Percentiles rank a stretch among this genome's conserved stretches.
These are phyloP conservation scores for Ceuthmochares aereus DNA, from an alignment of 2,113 vertebrate genomes.

Conservation along the genomic window DNA sequence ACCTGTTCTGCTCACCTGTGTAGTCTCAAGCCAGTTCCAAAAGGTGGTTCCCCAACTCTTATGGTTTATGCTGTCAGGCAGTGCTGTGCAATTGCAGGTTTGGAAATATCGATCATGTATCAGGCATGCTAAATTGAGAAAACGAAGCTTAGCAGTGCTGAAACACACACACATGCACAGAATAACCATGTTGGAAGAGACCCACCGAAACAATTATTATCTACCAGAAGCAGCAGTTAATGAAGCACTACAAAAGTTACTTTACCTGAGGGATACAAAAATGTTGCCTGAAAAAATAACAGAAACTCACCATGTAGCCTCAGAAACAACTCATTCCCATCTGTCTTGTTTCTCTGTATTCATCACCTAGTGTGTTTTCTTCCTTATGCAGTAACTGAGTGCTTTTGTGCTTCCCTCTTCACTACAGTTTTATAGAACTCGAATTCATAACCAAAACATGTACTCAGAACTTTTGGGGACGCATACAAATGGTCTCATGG, in stretches of 20 bases:
- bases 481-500: background rate
- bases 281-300: background rate
- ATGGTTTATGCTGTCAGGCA: background rate
- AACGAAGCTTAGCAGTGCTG: background rate
- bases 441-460: background rate
- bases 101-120: rapidly evolving
- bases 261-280: background rate
- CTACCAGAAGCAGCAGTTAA: background rate
- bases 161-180: too few species aligned
- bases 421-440: background rate
- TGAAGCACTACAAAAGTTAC: background rate
- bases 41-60: background rate
- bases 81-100: background rate
- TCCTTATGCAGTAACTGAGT: background rate
- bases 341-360: background rate
- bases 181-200: too few species aligned
- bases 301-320: background rate
- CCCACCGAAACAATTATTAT: background rate
- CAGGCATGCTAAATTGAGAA: background rate
- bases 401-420: background rate
- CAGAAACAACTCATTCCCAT: background rate
- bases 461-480: background rate
- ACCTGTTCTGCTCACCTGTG: background rate
- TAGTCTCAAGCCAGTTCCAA: background rate
- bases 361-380: background rate